A percentile compares a stretch with the other conserved stretches of the same genome.
These are phyloP conservation scores for Mesocentrotus franciscanus DNA, from an alignment of 53 echinoderm and acorn worm species.

Conservation along the genomic window DNA sequence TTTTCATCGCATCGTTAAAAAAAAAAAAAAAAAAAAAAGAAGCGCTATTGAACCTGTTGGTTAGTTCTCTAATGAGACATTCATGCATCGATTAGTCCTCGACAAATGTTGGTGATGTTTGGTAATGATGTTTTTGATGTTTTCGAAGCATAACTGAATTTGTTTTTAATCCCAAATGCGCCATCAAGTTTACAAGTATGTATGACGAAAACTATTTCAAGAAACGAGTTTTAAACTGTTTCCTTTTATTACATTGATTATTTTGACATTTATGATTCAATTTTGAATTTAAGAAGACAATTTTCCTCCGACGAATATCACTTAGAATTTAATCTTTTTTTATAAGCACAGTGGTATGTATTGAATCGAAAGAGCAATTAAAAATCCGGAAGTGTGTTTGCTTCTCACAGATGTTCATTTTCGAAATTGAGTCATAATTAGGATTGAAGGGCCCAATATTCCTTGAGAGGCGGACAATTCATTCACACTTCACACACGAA, in stretches of 20 bases:
- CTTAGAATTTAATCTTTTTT: background rate
- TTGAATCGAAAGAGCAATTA: background rate
- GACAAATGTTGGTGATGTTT: background rate
- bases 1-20: background rate
- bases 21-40: background rate
- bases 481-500: background rate
- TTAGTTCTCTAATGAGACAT: no score
- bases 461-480: background rate
- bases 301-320: background rate
- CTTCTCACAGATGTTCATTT: background rate
- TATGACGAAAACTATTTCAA: background rate
- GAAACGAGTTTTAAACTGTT: background rate
- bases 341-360: background rate
- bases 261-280: background rate
- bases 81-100: no score
- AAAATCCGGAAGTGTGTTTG: no score
- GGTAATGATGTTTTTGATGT: no score
- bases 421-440: background rate
- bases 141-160: background rate
- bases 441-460: background rate
- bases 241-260: background rate
- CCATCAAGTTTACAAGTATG: background rate
- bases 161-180: background rate
- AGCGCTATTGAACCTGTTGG: background rate
- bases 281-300: background rate